phyloP scores from a whole-genome alignment of 1,140 invertebrate species.

The Drosophila kohkoa region DNA sequence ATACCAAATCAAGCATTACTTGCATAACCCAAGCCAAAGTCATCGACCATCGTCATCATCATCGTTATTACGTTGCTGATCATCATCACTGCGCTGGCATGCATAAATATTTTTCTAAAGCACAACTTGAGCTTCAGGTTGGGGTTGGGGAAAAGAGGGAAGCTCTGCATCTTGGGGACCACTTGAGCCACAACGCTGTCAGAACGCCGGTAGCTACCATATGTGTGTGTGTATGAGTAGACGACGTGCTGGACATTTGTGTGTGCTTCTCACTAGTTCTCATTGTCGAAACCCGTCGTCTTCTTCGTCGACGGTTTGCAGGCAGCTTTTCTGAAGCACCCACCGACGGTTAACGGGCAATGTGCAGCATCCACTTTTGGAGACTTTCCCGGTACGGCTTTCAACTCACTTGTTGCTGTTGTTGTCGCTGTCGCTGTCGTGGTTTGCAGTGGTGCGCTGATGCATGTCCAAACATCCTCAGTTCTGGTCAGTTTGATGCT shows the following conservation, averaged over 20 bases:
- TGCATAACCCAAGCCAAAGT: conserved; percentile 75
- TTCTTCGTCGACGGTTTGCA: conserved; percentile 41
- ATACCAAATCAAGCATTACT: conserved; percentile 83
- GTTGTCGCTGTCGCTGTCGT: background rate
- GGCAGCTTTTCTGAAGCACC: conserved; percentile 76
- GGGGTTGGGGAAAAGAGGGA: conserved; percentile 35
- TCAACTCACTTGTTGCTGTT: conserved; percentile 39
- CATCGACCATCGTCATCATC: conserved; percentile 64
- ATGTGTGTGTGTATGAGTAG: background rate
- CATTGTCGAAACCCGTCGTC: conserved; percentile 8
- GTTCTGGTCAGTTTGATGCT: conserved; percentile 78
- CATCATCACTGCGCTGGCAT: conserved; percentile 41
- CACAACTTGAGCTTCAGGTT: conserved; percentile 39
- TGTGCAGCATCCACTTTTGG: conserved; percentile 35
- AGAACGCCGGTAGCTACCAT: conserved; percentile 60
- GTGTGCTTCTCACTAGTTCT: conserved; percentile 44
- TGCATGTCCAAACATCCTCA: conserved; percentile 82
- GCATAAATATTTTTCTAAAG: conserved; percentile 78
- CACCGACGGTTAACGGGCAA: conserved; percentile 47
- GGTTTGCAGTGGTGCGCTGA: conserved; percentile 56
- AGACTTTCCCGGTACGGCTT: conserved; percentile 58
- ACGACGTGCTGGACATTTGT: conserved; percentile 25
- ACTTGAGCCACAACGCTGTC: conserved; percentile 62
- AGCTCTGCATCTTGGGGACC: conserved; percentile 42
- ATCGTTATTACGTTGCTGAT: conserved; percentile 15